Base-by-base conservation (phyloP, 1,140 invertebrate species). In the Bombus terrestris region DNA sequence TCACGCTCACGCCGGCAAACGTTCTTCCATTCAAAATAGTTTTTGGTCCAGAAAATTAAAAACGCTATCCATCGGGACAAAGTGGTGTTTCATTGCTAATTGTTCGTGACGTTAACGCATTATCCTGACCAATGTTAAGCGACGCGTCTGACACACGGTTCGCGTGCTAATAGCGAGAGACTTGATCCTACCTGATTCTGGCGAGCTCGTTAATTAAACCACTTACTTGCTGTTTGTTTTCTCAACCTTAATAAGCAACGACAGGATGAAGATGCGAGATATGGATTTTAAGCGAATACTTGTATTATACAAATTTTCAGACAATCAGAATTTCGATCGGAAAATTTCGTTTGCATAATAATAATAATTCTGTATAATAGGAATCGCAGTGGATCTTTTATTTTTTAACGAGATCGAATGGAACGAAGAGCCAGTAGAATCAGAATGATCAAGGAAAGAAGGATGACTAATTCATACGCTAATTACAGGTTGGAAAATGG, bases 401-500 rank as follows among this genome's bases (percentile, higher is more conserved):
- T 1, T 62, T 62, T 62, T 62, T n/a, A 28, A 62, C 12, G 59
- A n/a, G 28, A 13, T 12, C 28, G 69, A 39, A 72, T 1, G 28
- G 57, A 12, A 37, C 8, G 28, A 8, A 32, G 53, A 13, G 28
- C 35, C 1, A 18, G 37, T 35, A 12, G n/a, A 39, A 41, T 43
- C 72, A 57, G 43, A 88, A 47, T 37, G 68, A 66, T 28, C 43
- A 59, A 37, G 39, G 3, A 28, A 22, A 53, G 6, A 57, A 62
- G 69, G 39, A 79, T 78, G 80, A 83, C 69, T 90, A 88, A 90
- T 90, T 90, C 62, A 73, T 68, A 71, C 37, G 76, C 90, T 90
- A 90, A 90, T 90, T 90, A 88, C 84, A 43, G 22, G 18, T 37
- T 43, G 71, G 80, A 83, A 90, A 88, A 86, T 76, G 79, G 84